Conservation (phyloP, 2,888 invertebrate genomes). For the Lagria hirta region DNA sequence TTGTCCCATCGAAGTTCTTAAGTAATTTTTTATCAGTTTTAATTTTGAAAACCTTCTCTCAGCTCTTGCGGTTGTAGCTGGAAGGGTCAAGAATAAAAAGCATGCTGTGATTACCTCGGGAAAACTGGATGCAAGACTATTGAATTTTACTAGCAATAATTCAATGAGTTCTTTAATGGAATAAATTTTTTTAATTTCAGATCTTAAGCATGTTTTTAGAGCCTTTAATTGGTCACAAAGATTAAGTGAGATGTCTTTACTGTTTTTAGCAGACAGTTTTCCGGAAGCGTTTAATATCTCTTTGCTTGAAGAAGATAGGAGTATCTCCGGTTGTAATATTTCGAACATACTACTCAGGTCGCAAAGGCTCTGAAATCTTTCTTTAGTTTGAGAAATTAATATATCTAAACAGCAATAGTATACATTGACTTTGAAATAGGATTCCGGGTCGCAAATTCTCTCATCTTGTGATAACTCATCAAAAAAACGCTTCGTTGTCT, state of each 20-base stretch:
- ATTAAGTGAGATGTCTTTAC: constrained; percentile 29
- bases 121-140: constrained; percentile 35
- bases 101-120: constrained; percentile 34
- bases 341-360: constrained; percentile 24
- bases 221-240: constrained; percentile 35
- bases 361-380: constrained; percentile 2
- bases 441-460: constrained; percentile 30
- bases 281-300: constrained; percentile 14
- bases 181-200: constrained; percentile 34
- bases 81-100: constrained; percentile 34
- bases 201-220: constrained; percentile 26
- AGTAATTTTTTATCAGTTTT: constrained; percentile 27
- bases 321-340: constrained; percentile 32
- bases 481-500: constrained; percentile 21
- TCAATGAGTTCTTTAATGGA: constrained; percentile 36
- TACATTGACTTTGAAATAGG: constrained; percentile 29
- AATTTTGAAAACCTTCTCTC: constrained; percentile 28
- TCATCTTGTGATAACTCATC: constrained; percentile 34
- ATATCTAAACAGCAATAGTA: constrained; percentile 30
- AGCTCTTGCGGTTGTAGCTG: constrained; percentile 29
- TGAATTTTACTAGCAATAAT: constrained; percentile 37
- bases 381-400: constrained; percentile 23
- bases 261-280: constrained; percentile 21
- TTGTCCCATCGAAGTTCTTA: constrained; percentile 30
- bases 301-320: constrained; percentile 39